Base-by-base conservation (phyloP, 2,113 vertebrate genomes). In the Heliornis fulica region DNA sequence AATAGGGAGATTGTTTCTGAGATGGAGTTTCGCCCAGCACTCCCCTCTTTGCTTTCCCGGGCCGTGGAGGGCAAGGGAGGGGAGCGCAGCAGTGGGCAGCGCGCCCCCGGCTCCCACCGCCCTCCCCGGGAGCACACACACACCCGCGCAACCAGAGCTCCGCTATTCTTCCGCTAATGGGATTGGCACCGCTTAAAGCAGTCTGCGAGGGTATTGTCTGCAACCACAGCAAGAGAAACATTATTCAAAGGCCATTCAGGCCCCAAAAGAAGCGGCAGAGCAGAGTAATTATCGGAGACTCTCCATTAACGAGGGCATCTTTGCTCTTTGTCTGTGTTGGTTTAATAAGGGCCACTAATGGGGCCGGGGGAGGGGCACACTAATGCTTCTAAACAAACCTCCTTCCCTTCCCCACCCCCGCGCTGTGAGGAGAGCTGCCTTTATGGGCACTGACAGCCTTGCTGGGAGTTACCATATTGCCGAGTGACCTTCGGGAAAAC, bases 161-260 rank as follows among this genome's bases (percentile, higher is more conserved):
- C 28, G 87, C 98, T 98, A 97, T 98, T 98, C 97, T 98, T 96
- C 89, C 51, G 93, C 98, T 98, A 98, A 98, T 98, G 98, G 98
- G 98, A 98, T 98, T 98, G 98, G 98, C 98, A 98, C 96, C 77
- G 96, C 97, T 98, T 98, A 97, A 97, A 98, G 98, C 97, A 60
- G 97, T 96, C 97, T 97, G 97, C 96, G 88, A 89, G 93, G 96
- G 97, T 89, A 98, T 98, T 98, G 98, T 98, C 98, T 97, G 96
- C 21, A 86, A 77, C 97, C 98, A 94, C 97, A 97, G 98, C 97
- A 98, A 98, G 97, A 98, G 98, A 98, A 98, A 98, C 98, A 98
- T 98, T 98, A 98, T 98, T 98, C 97, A 98, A 98, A 98, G 97
- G 94, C 97, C 96, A 98, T 98, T 98, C 98, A 98, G 94, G 76